Percentiles rank a stretch among this genome's conserved stretches.
These are phyloP conservation scores for Polyommatus iphigenia DNA, from an alignment of 2,888 invertebrate genomes.

Conservation along the genomic window DNA sequence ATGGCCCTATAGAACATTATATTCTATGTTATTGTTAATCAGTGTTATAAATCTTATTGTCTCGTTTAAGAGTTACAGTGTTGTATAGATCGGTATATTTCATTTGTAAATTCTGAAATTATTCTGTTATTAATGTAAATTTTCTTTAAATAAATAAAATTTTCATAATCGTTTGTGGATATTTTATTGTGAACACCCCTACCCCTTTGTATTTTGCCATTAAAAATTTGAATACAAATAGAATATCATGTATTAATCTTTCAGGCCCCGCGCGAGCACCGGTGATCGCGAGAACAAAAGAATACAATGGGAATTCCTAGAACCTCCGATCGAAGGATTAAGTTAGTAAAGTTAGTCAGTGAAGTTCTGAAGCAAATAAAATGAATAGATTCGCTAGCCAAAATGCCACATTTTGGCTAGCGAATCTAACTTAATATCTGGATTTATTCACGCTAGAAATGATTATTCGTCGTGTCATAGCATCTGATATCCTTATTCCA, in stretches of 20 bases:
- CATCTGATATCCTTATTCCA: conserved; percentile 54
- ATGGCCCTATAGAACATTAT: conserved; percentile 70
- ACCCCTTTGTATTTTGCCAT: not conserved
- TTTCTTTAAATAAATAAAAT: conserved; percentile 78
- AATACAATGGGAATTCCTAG: no score
- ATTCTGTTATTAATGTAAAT: conserved; percentile 77
- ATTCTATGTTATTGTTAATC: conserved; percentile 77
- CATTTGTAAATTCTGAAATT: conserved; percentile 76
- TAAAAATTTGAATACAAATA: not conserved
- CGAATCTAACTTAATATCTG: no score
- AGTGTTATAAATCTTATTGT: conserved; percentile 78
- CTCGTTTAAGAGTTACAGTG: conserved; percentile 79
- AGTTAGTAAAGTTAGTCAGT: no score
- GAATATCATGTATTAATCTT: no score
- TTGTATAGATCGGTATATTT: conserved; percentile 78
- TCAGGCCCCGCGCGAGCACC: no score
- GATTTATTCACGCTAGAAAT: not conserved
- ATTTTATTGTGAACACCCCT: conserved; percentile 55
- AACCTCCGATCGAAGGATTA: no score
- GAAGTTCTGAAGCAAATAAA: no score
- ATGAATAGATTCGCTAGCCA: no score
- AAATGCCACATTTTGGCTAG: no score
- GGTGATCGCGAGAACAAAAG: no score
- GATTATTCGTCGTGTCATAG: conserved; percentile 6
- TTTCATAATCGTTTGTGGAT: conserved; percentile 77